Base-by-base conservation (phyloP, 2,797 vertebrate species). In the Urophycis tenuis region DNA sequence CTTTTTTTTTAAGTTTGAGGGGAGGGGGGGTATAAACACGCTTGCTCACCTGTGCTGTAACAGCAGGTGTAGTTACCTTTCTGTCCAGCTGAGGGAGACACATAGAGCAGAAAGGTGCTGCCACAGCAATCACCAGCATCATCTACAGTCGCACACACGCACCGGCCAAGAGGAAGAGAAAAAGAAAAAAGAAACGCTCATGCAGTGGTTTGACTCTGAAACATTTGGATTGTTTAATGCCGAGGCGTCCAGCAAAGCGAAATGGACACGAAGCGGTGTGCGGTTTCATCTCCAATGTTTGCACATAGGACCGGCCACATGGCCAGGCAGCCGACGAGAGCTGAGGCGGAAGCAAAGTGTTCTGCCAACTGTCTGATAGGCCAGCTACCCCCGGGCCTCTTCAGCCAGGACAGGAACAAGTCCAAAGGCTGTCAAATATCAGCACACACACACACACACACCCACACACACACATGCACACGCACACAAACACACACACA, bases 341-440 rank as follows among this genome's bases (percentile, higher is more conserved):
- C 83, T 84, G 86, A 89, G 86, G 85, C 83, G 84, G 86, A 90
- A 87, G 84, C 80, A 3, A 30, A 49, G 81, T 74, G 80, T 76
- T 67, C 32, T 88, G 90, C 88, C 88, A 89, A 88, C 80, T 84
- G 86, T 87, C 84, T 91, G 87, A 85, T 82, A 82, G 82, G 86
- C 83, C 80, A 83, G 86, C 81, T 86, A 87, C 85, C 87, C 87
- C 84, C 81, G 81, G 83, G 89, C 83, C 85, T 74, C 85, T 22
- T 88, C 87, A 89, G 88, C 87, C 87, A 88, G 86, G 35, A 78
- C 45, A 88, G 88, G 85, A 86, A 86, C 82, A 74, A 75, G 81
- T 87, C 89, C 88, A 88, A 79, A 22, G 25, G 60, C 86, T 83
- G 86, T 87, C 86, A 86, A 82, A 87, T 87, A 88, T 85, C 88